Conservation (phyloP, 2,113 vertebrate species). For the Excalfactoria chinensis region DNA sequence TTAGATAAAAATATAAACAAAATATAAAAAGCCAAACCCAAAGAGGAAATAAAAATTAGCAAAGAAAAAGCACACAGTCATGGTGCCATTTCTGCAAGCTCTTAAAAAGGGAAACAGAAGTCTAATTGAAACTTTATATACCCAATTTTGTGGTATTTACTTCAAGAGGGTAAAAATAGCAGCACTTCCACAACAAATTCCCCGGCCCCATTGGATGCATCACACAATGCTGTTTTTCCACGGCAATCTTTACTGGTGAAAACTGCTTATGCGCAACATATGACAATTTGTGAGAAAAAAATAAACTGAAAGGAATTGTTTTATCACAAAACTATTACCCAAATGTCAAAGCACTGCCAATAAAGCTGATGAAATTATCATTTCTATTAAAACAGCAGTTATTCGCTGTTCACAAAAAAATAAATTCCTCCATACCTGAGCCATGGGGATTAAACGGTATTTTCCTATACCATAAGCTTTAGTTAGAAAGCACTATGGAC, state of each 20-base stretch:
- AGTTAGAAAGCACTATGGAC: neutral
- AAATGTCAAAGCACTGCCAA: neutral
- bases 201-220: neutral
- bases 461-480: neutral
- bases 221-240: neutral
- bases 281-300: neutral
- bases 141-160: neutral
- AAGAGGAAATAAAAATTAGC: constrained; percentile 18
- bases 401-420: neutral
- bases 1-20: constrained; percentile 38
- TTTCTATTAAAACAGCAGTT: neutral
- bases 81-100: neutral
- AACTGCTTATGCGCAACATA: neutral
- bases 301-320: neutral
- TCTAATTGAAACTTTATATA: neutral
- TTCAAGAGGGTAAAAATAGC: neutral
- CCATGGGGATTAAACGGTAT: neutral
- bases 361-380: neutral
- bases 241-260: neutral
- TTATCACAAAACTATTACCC: neutral
- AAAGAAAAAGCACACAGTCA: neutral
- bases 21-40: constrained; percentile 11
- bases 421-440: neutral
- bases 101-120: constrained; percentile 4
- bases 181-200: neutral